Conservation (phyloP, 2,113 vertebrate species). For the Malurus melanocephalus region DNA sequence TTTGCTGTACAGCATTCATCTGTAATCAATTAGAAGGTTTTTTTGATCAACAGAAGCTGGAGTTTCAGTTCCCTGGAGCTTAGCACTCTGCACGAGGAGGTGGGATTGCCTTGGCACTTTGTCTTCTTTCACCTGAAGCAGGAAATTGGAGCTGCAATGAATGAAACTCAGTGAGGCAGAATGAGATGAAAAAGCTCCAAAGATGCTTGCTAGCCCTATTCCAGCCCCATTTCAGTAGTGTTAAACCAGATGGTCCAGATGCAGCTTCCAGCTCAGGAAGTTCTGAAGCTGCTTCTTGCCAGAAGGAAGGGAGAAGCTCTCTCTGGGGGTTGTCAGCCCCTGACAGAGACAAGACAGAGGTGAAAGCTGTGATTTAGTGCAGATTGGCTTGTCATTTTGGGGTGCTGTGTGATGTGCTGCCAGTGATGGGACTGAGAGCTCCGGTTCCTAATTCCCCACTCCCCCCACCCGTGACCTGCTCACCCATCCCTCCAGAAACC, state of each 20-base stretch:
- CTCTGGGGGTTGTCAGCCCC: not conserved
- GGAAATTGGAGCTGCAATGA: conserved; percentile 13
- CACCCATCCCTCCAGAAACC: not conserved
- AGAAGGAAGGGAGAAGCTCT: not conserved
- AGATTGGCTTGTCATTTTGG: not conserved
- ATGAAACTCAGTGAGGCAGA: conserved; percentile 20
- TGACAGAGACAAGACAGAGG: not conserved
- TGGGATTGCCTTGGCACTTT: conserved; percentile 45
- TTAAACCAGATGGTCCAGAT: conserved; percentile 44
- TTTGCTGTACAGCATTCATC: conserved; percentile 11
- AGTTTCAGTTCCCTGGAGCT: conserved; percentile 56
- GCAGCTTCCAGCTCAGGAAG: conserved; percentile 18
- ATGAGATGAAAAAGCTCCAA: conserved; percentile 28
- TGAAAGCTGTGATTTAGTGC: not conserved
- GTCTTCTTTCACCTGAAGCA: conserved; percentile 44
- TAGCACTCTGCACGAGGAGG: not conserved
- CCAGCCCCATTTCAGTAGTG: not conserved
- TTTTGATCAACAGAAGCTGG: conserved; percentile 59
- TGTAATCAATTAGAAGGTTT: conserved; percentile 58
- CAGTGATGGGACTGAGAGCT: not conserved
- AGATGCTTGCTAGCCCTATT: not conserved
- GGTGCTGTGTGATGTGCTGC: not conserved
- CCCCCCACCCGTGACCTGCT: not conserved
- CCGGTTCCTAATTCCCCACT: not conserved
- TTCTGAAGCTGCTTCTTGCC: not conserved